Base-by-base conservation (phyloP, 53 echinoderm and acorn worm genomes). In the Hippasteria phrygiana region DNA sequence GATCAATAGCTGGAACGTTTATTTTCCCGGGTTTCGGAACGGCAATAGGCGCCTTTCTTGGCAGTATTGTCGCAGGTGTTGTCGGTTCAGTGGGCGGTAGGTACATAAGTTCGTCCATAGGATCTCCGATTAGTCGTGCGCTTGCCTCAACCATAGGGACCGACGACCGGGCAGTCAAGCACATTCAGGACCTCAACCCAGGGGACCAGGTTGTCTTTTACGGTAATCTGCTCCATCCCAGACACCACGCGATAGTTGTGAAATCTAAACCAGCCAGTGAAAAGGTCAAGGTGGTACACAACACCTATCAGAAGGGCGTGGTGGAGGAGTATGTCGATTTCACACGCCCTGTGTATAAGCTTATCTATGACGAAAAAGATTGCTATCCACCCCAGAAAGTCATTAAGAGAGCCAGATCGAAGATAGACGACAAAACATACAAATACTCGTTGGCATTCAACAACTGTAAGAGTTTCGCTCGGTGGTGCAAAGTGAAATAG, bases 171-270 rank as follows among this genome's bases (percentile, higher is more conserved):
- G 59, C 69, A 16, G 77, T 88, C 17, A 42, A 17, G 14, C 31
- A 36, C 7, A 83, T 89, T 0, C 42, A 26, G 27, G 80, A 89
- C n/a, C 20, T 93, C 14, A 40, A 42, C 2, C 78, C 70, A 3
- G 93, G 87, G 14, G 93, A 93, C 51, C 93, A 93, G 0, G 75
- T 93, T 11, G 83, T 93, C 16, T 71, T 80, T 37, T 69, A 75
- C 36, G 93, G 7, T n/a, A n/a, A n/a, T n/a, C n/a, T n/a, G n/a
- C n/a, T n/a, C n/a, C n/a, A n/a, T n/a, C n/a, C n/a, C n/a, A n/a
- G n/a, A n/a, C n/a, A n/a, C n/a, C n/a, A n/a, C n/a, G n/a, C n/a
- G n/a, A n/a, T n/a, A n/a, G 55, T 84, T 14, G 32, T 70, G 12
- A 42, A 71, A 2, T 47, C 47, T 45, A 31, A 45, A 55, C 27